Evolutionary conservation across 2,888 invertebrate genomes (phyloP), one percentile per base, ranked within the genome.

Genomic region (Aleiodes testaceus): DNA sequence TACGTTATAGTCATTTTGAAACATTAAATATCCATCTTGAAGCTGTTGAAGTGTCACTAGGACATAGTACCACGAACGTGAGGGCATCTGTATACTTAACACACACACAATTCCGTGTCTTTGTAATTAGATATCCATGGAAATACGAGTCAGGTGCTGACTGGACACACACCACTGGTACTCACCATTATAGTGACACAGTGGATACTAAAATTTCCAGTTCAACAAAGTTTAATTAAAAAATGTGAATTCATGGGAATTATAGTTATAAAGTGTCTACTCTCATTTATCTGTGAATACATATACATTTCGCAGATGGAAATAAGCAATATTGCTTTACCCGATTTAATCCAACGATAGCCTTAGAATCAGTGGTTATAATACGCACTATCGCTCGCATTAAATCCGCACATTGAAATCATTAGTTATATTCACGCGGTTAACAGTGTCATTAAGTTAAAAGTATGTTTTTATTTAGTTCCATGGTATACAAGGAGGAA

Each of bases 61-160:
- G 44, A 53, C 3, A n/a, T n/a, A 59, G 36, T 36, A 36, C 36
- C 36, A 36, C 7, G 55, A 70, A 78, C 80, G 79, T 78, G 80
- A 78, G 79, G 76, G 79, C 75, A 79, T 82, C 79, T 78, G 22
- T 30, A 66, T 78, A 78, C 75, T 74, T 79, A 72, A 78, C 78
- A 77, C 63, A 61, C 70, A 79, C 36, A 7, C 36, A 9, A 36
- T 36, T 36, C 36, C 36, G 36, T 36, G 36, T 36, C 36, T 36
- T 36, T 36, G 85, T 85, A 85, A 85, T 84, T 83, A 85, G 84
- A 85, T 85, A 85, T 80, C 81, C 84, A 83, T 85, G 84, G 85
- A 84, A 85, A 84, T 80, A 78, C 80, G 16, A 67, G 78, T 83
- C 79, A 79, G 79, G 75, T 79, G 77, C 66, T 78, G 77, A 76